These are phyloP conservation scores for Anthoptus insignis DNA, from an alignment of 2,888 invertebrate genomes.

Conservation along the genomic window DNA sequence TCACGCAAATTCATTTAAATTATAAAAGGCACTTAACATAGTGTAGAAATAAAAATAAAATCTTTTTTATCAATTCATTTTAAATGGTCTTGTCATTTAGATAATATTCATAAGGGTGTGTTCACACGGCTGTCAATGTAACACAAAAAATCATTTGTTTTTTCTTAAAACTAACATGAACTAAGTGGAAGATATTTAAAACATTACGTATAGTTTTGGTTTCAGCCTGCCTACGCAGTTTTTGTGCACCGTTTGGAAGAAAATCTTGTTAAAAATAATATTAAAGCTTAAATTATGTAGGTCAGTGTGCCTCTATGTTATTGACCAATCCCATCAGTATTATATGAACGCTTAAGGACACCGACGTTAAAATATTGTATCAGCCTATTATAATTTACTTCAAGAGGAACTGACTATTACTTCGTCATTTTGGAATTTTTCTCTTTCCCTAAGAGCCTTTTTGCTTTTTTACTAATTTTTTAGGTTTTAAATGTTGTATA, in stretches of 20 bases:
- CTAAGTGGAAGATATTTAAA: slow-evolving; percentile 70
- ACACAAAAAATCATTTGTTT: slow-evolving; percentile 58
- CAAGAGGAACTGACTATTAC: slow-evolving; percentile 43
- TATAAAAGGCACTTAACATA: slow-evolving; percentile 64
- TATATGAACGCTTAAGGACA: slow-evolving; percentile 32
- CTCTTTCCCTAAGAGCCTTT: slow-evolving; percentile 25
- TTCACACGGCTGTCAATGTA: slow-evolving; percentile 37
- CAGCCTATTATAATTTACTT: slow-evolving; percentile 36
- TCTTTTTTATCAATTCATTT: slow-evolving; percentile 47
- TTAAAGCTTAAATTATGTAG: slow-evolving; percentile 38
- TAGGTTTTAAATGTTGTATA: neutral
- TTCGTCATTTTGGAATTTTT: slow-evolving; percentile 24
- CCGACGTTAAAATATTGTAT: slow-evolving; percentile 28
- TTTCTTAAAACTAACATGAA: slow-evolving; percentile 66
- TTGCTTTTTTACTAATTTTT: slow-evolving; percentile 11
- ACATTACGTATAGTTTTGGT: slow-evolving; percentile 67
- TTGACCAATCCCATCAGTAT: slow-evolving; percentile 23
- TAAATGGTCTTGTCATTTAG: slow-evolving; percentile 16
- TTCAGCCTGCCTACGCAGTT: slow-evolving; percentile 56
- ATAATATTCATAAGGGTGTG: slow-evolving; percentile 29
- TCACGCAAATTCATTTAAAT: slow-evolving; percentile 37
- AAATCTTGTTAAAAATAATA: slow-evolving; percentile 31
- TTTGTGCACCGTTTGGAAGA: slow-evolving; percentile 64
- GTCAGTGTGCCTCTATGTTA: slow-evolving; percentile 28
- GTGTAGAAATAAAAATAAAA: slow-evolving; percentile 51